Base-by-base conservation (phyloP, 1,140 invertebrate species). In the Goniozus legneri region DNA sequence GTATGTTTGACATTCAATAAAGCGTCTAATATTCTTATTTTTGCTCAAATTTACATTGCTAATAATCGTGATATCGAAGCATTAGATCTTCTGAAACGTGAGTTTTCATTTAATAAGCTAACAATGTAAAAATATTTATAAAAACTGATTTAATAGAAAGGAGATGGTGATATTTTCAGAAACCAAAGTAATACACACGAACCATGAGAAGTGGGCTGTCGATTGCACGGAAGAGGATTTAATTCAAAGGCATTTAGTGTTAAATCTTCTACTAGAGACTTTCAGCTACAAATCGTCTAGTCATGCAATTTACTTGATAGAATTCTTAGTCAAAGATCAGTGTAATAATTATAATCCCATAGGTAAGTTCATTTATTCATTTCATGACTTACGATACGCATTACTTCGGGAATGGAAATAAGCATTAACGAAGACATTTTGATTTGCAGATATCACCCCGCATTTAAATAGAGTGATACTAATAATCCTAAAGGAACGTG, bases 31-130 rank as follows among this genome's bases (percentile, higher is more conserved):
- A 40, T 51, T 34, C 30, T 70, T 2, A 43, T 70, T 3, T 46
- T 58, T 6, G 52, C 47, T n/a, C 58, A 70, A 44, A 64, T 69
- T 54, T 65, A 60, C 47, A 50, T 71, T 56, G 60, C 58, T 20
- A 69, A 69, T 53, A 46, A 50, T 10, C 44, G 56, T 34, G 40
- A 50, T 7, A 2, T 65, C 20, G 47, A 67, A 30, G 69, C 65
- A 35, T 50, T 60, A 14, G 36, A 36, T 7, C 52, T 70, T 33
- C 38, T 71, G 4, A 62, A 58, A 54, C 41, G 60, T 70, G 52
- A 70, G 63, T 67, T 16, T n/a, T 22, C 15, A 39, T 24, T 39
- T 19, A 18, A 8, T 3, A 18, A 24, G 12, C 21, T 13, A 24
- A n/a, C 38, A 6, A 3, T 39, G n/a, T 38, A 3, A 22, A 8